Conservation (phyloP, 2,888 invertebrate species). For the Ophion ellenae region DNA sequence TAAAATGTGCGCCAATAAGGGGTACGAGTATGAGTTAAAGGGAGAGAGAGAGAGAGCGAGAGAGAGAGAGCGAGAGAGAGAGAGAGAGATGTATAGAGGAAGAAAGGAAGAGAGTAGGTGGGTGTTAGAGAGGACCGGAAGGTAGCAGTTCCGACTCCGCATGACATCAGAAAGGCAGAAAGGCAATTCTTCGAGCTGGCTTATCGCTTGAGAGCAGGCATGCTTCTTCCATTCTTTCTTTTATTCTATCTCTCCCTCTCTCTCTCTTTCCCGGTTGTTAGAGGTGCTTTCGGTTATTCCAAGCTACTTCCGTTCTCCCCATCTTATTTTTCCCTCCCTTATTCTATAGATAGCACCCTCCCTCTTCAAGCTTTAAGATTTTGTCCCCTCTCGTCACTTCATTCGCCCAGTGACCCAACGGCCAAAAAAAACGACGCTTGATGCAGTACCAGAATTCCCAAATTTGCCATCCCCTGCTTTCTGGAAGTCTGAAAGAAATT, state of each 20-base stretch:
- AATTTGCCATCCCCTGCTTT: constrained; percentile 29
- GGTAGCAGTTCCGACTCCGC: constrained; percentile 60
- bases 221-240: constrained; percentile 67
- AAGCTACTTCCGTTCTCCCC: constrained; percentile 64
- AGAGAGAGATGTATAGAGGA: constrained; percentile 68
- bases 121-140: constrained; percentile 55
- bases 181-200: constrained; percentile 79
- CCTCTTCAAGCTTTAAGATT: constrained; percentile 45
- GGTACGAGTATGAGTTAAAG: constrained; percentile 70
- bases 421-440: constrained; percentile 65
- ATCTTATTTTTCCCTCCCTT: constrained; percentile 62
- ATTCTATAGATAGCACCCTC: constrained; percentile 66
- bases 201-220: constrained; percentile 80
- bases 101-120: constrained; percentile 69
- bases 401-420: constrained; percentile 52
- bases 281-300: constrained; percentile 63
- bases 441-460: constrained; percentile 36
- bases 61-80: constrained; percentile 69
- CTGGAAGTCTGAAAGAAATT: constrained; percentile 12
- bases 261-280: constrained; percentile 59
- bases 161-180: constrained; percentile 64
- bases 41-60: constrained; percentile 63
- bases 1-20: constrained; percentile 48
- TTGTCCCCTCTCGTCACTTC: constrained; percentile 54
- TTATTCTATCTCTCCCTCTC: constrained; percentile 69